phyloP scores from a whole-genome alignment of 2,888 invertebrate species.

The Athetis lepigone region DNA sequence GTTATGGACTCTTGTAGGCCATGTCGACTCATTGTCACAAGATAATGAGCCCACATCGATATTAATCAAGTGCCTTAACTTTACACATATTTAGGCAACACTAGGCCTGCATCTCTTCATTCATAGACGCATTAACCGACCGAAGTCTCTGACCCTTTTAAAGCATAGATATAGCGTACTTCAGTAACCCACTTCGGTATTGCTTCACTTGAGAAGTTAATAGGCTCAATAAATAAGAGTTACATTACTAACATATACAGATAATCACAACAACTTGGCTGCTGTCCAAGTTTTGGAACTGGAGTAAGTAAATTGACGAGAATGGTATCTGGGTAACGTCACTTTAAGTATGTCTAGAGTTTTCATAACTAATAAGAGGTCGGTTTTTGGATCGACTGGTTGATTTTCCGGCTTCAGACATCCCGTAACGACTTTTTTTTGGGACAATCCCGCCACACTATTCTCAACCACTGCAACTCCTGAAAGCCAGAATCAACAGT shows the following conservation, averaged over 20 bases:
- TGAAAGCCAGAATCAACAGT: too few relatives aligned
- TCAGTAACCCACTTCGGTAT: conserved; percentile 7
- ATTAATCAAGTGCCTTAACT: too few relatives aligned
- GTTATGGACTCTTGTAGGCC: too few relatives aligned
- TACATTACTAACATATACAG: conserved; percentile 13
- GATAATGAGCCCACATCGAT: too few relatives aligned
- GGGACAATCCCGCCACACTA: too few relatives aligned
- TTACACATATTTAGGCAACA: too few relatives aligned
- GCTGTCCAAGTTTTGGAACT: background rate
- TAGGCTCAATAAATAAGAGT: conserved; percentile 16
- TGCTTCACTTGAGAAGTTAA: background rate
- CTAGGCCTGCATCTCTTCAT: too few relatives aligned
- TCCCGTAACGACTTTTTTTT: too few relatives aligned
- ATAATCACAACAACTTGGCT: conserved; percentile 12
- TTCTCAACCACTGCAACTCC: too few relatives aligned
- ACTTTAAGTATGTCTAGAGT: background rate
- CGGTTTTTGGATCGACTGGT: too few relatives aligned
- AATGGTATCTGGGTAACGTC: background rate
- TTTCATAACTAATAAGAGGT: background rate
- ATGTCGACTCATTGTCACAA: too few relatives aligned
- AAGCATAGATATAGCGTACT: conserved; percentile 1
- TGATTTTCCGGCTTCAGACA: too few relatives aligned
- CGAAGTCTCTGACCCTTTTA: background rate
- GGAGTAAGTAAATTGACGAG: background rate
- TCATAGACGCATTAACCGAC: background rate